A percentile compares a stretch with the other conserved stretches of the same genome.
Conservation (phyloP, 2,888 invertebrate genomes). For the Polia nebulosa region DNA sequence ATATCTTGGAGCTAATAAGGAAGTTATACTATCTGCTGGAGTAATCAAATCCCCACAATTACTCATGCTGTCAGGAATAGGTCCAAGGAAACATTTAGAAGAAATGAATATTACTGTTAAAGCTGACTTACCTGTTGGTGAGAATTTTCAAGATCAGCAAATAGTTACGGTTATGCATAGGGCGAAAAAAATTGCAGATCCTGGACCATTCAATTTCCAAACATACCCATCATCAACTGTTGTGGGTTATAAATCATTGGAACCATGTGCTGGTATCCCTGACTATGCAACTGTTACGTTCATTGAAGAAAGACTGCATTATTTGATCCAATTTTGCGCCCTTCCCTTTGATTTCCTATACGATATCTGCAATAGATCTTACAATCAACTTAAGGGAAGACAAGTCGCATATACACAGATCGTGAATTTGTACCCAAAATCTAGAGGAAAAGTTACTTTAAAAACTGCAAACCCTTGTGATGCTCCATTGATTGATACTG, state of each 20-base stretch:
- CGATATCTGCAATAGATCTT: not conserved
- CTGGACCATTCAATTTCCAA: conserved; percentile 15
- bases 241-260: conserved; percentile 25
- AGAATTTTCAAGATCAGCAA: conserved; percentile 73
- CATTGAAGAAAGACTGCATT: conserved; percentile 10
- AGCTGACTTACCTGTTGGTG: conserved; percentile 73
- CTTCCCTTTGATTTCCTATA: conserved; percentile 14
- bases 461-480: conserved; percentile 71
- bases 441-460: conserved; percentile 71
- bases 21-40: conserved; percentile 77
- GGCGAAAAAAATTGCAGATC: not conserved
- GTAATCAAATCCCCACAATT: conserved; percentile 73
- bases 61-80: conserved; percentile 76
- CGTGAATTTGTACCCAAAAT: conserved; percentile 57
- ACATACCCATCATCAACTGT: conserved; percentile 5
- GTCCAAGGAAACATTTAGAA: conserved; percentile 71
- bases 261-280: conserved; percentile 22
- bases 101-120: conserved; percentile 66
- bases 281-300: conserved; percentile 23
- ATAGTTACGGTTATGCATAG: conserved; percentile 17
- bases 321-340: conserved; percentile 19
- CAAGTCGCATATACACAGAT: conserved; percentile 36
- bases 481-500: conserved; percentile 66
- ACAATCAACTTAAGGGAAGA: conserved; percentile 57
- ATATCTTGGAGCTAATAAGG: conserved; percentile 63